These are phyloP conservation scores for Peromyscus nudipes DNA, from an alignment of 2,797 vertebrate genomes.

Conservation along the genomic window DNA sequence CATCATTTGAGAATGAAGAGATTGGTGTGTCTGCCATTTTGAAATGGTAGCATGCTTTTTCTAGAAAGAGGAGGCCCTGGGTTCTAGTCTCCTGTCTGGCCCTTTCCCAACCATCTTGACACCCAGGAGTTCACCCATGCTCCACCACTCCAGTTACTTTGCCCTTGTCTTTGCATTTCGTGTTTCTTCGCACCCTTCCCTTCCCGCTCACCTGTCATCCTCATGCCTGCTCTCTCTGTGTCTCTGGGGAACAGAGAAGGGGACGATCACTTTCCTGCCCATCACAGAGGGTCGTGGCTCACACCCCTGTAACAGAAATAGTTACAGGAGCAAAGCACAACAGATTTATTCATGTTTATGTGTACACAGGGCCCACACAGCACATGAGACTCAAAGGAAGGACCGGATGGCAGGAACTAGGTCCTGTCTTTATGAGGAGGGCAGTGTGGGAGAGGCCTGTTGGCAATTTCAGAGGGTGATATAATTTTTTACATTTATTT, in stretches of 20 bases:
- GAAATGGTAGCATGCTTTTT: background rate
- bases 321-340: background rate
- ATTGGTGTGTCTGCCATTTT: background rate
- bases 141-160: background rate
- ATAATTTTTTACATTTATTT: background rate
- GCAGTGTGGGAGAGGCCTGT: background rate
- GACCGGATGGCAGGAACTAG: too few species aligned
- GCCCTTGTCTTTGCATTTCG: background rate
- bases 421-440: background rate
- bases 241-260: background rate
- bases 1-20: background rate
- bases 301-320: background rate
- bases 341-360: background rate
- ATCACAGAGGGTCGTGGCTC: background rate
- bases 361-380: background rate
- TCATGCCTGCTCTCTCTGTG: background rate
- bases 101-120: background rate
- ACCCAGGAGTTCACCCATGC: too few species aligned
- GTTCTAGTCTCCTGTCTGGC: background rate
- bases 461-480: background rate
- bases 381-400: background rate
- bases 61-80: background rate
- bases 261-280: background rate
- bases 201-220: background rate
- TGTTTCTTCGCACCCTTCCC: rapidly evolving